Percentiles rank a stretch among this genome's conserved stretches.
Conservation (phyloP, 2,113 vertebrate genomes). For the Platanista minor region DNA sequence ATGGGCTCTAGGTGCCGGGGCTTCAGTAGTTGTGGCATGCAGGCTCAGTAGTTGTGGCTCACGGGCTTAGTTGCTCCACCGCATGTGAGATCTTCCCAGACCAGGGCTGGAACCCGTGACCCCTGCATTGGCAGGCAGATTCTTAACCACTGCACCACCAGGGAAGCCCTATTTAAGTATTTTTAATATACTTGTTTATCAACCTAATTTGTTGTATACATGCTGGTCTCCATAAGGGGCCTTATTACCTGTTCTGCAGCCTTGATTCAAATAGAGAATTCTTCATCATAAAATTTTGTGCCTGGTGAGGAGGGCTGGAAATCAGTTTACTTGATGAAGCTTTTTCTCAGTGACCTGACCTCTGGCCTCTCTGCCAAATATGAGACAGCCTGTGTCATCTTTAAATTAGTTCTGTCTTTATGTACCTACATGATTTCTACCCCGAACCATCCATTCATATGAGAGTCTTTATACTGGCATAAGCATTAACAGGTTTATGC, state of each 20-base stretch:
- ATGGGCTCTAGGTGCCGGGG: too few relatives aligned
- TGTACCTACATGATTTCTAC: background rate
- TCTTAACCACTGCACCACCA: too few relatives aligned
- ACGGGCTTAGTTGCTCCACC: too few relatives aligned
- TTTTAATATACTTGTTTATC: background rate
- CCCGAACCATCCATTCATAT: background rate
- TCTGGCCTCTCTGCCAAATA: background rate
- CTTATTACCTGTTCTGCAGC: background rate
- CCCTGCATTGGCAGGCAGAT: too few relatives aligned
- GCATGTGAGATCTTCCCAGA: too few relatives aligned
- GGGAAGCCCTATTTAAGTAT: background rate
- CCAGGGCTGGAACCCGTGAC: too few relatives aligned
- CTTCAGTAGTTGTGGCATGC: too few relatives aligned
- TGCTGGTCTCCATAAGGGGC: background rate
- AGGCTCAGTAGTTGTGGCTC: too few relatives aligned
- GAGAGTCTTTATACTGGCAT: background rate
- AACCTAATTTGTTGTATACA: background rate
- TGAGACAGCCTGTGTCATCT: background rate
- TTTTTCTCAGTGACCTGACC: background rate
- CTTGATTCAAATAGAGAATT: background rate
- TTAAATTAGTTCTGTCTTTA: background rate
- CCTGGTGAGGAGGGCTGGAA: background rate
- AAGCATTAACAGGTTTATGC: background rate
- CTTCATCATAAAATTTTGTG: background rate
- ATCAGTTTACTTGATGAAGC: background rate